Percentiles rank a stretch among this genome's conserved stretches.
These are phyloP conservation scores for Neopipo cinnamomea DNA, from an alignment of 2,113 vertebrate genomes.

Conservation along the genomic window DNA sequence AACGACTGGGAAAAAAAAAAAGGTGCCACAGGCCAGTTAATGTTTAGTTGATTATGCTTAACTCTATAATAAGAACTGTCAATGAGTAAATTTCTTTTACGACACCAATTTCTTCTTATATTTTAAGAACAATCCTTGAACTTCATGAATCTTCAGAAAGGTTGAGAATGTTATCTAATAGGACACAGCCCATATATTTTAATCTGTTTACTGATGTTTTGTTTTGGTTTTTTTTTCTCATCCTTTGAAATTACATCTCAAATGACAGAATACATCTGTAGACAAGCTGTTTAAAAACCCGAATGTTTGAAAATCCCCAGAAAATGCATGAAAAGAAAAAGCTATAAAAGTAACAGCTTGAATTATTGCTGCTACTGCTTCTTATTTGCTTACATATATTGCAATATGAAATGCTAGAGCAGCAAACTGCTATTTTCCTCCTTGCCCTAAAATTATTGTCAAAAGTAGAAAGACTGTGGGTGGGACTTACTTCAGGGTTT, in stretches of 20 bases:
- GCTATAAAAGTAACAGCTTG: not conserved
- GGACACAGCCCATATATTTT: not conserved
- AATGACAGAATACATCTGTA: not conserved
- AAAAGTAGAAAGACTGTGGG: not conserved
- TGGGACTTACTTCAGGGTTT: not conserved
- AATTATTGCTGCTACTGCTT: not conserved
- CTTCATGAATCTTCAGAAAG: not conserved
- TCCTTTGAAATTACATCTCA: not conserved
- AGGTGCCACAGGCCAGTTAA: constrained; percentile 33
- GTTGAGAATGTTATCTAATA: not conserved
- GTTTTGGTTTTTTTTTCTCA: not conserved
- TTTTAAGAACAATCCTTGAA: constrained; percentile 30
- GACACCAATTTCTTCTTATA: not conserved
- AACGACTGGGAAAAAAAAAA: constrained; percentile 42
- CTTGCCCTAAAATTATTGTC: not conserved
- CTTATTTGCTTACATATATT: not conserved
- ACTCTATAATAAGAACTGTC: constrained; percentile 47
- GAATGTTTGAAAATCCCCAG: not conserved
- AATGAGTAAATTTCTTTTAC: constrained; percentile 32
- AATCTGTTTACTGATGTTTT: not conserved
- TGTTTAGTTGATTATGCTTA: constrained; percentile 50
- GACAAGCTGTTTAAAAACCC: not conserved
- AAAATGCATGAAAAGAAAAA: not conserved
- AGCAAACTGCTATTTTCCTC: not conserved
- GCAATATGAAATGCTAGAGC: not conserved